These are phyloP conservation scores for Actenoides lindsayi DNA, from an alignment of 2,113 vertebrate species.

Conservation along the genomic window DNA sequence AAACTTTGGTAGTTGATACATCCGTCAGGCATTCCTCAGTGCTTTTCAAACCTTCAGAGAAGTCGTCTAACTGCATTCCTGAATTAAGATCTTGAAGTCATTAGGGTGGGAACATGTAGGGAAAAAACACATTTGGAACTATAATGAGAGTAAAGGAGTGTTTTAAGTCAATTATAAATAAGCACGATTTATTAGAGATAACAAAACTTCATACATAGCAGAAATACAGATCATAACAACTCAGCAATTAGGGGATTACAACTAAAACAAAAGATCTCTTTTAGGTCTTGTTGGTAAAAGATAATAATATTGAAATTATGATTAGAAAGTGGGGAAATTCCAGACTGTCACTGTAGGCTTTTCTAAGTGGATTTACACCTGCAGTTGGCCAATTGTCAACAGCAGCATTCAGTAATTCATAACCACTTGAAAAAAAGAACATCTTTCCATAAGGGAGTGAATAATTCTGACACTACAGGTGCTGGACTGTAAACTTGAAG, in stretches of 20 bases:
- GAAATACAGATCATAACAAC: background rate
- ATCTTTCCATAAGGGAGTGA: background rate
- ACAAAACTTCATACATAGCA: background rate
- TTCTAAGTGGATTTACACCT: background rate
- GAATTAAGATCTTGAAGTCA: constrained; percentile 34
- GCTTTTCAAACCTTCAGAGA: constrained; percentile 37
- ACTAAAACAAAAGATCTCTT: constrained; percentile 10
- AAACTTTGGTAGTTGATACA: constrained; percentile 44
- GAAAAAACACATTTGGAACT: background rate
- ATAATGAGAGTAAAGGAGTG: background rate
- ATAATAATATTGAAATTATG: background rate
- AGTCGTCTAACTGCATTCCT: constrained; percentile 15
- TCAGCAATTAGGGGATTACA: background rate
- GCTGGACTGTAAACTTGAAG: background rate
- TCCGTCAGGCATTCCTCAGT: constrained; percentile 37
- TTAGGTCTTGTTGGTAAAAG: constrained; percentile 7
- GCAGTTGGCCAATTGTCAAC: background rate
- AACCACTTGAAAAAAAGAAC: background rate
- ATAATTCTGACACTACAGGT: background rate
- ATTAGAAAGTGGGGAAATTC: background rate
- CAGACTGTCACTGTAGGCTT: background rate
- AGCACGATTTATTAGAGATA: background rate
- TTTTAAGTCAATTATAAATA: constrained; percentile 14
- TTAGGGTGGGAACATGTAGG: background rate
- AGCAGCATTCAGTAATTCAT: background rate